These are phyloP conservation scores for Haplochromis burtoni DNA, from an alignment of 2,113 vertebrate species.

Conservation along the genomic window DNA sequence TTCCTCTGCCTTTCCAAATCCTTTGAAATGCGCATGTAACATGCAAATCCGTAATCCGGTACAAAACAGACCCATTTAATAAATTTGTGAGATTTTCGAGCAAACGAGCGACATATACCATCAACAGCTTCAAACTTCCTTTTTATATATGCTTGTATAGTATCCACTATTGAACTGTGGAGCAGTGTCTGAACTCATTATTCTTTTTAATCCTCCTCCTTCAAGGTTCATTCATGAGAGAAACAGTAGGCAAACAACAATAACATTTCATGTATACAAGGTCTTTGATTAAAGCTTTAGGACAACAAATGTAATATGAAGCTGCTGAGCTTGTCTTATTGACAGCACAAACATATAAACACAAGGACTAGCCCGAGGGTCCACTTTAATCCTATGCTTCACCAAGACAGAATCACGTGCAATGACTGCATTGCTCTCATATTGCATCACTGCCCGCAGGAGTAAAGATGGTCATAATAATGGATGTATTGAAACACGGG, in stretches of 20 bases:
- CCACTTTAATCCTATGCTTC: slow-evolving; percentile 36
- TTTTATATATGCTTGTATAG: not conserved
- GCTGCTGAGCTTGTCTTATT: slow-evolving; percentile 3
- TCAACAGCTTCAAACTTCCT: not conserved
- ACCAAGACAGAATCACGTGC: slow-evolving; percentile 41
- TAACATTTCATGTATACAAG: not conserved
- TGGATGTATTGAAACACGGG: slow-evolving; percentile 2
- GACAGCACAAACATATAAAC: slow-evolving; percentile 26
- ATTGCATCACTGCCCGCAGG: slow-evolving; percentile 61
- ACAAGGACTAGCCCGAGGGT: slow-evolving; percentile 21
- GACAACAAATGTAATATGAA: not conserved
- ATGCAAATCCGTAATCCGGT: not conserved
- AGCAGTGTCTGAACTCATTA: not conserved
- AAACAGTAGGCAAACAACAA: not conserved
- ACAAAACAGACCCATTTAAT: not conserved
- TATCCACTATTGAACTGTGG: not conserved
- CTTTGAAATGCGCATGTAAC: not conserved
- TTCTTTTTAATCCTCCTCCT: not conserved
- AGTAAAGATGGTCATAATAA: slow-evolving; percentile 31
- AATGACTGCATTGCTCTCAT: slow-evolving; percentile 51
- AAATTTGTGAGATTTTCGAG: not conserved
- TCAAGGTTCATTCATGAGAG: not conserved
- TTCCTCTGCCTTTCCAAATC: slow-evolving; percentile 4
- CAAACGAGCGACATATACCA: not conserved
- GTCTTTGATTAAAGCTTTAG: slow-evolving; percentile 6